Evolutionary conservation across 2,113 vertebrate genomes (phyloP).

Genomic region (Bombycilla garrulus): DNA sequence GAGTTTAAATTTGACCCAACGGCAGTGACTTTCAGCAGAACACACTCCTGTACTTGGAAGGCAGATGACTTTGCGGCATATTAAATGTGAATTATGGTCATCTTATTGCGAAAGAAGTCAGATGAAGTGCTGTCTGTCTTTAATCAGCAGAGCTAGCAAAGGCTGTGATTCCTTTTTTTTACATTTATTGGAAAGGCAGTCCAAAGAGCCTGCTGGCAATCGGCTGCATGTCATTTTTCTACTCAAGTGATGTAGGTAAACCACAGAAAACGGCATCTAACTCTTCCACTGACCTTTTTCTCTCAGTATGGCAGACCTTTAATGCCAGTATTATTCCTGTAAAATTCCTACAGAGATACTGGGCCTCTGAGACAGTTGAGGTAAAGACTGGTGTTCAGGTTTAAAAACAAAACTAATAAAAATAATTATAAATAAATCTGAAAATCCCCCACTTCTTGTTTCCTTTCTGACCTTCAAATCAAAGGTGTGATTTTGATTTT

Average conservation of each 20-base stretch:
- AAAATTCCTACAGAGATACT: neutral
- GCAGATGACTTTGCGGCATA: constrained; percentile 31
- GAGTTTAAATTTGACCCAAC: constrained; percentile 28
- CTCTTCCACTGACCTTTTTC: neutral
- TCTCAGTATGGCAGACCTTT: neutral
- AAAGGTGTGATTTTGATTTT: accelerated
- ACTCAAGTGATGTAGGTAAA: neutral
- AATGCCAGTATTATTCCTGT: neutral
- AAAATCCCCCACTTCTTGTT: accelerated
- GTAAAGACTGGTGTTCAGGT: neutral
- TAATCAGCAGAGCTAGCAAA: neutral
- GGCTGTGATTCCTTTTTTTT: neutral
- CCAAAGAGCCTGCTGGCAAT: neutral
- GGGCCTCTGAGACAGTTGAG: neutral
- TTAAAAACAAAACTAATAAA: neutral
- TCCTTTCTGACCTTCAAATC: neutral
- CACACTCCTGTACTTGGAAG: neutral
- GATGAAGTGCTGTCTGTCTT: neutral
- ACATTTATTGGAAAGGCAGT: neutral
- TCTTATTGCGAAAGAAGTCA: neutral
- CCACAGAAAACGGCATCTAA: neutral
- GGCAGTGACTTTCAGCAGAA: constrained; percentile 18
- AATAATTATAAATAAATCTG: neutral
- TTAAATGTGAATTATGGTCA: constrained; percentile 39
- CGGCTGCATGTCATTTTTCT: neutral